phyloP scores from a whole-genome alignment of 2,113 vertebrate species.

The Pongo pygmaeus region DNA sequence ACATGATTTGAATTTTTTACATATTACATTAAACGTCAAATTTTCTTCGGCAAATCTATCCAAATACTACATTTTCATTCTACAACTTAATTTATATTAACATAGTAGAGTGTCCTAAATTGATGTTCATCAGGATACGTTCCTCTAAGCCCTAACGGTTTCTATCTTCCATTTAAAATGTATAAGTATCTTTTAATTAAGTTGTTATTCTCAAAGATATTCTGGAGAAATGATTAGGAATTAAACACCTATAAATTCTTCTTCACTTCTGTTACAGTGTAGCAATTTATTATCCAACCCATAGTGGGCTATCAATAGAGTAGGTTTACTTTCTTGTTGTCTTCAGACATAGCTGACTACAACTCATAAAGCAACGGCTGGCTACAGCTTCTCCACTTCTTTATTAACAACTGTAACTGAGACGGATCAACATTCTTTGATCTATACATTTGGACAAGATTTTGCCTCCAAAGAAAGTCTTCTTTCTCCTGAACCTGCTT shows the following conservation, averaged over 20 bases:
- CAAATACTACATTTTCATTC: neutral
- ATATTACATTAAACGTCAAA: neutral
- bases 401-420: slow-evolving; percentile 89
- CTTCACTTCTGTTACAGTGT: slow-evolving; percentile 92
- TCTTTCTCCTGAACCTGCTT: slow-evolving; percentile 91
- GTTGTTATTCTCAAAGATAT: slow-evolving; percentile 48
- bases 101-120: neutral
- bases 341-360: slow-evolving; percentile 86
- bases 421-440: slow-evolving; percentile 92
- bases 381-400: slow-evolving; percentile 93
- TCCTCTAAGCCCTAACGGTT: neutral
- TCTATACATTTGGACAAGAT: slow-evolving; percentile 95
- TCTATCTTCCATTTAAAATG: too few relatives aligned
- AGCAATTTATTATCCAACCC: slow-evolving; percentile 91
- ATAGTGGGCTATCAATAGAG: slow-evolving; percentile 91
- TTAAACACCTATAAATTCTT: slow-evolving; percentile 89
- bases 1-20: neutral
- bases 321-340: slow-evolving; percentile 87
- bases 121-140: neutral
- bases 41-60: neutral
- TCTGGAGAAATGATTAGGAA: slow-evolving; percentile 12
- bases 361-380: slow-evolving; percentile 92
- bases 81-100: neutral
- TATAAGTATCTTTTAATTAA: slow-evolving; percentile 30
- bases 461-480: slow-evolving; percentile 93